phyloP scores from a whole-genome alignment of 2,888 invertebrate species.

The Caprella mutica region DNA sequence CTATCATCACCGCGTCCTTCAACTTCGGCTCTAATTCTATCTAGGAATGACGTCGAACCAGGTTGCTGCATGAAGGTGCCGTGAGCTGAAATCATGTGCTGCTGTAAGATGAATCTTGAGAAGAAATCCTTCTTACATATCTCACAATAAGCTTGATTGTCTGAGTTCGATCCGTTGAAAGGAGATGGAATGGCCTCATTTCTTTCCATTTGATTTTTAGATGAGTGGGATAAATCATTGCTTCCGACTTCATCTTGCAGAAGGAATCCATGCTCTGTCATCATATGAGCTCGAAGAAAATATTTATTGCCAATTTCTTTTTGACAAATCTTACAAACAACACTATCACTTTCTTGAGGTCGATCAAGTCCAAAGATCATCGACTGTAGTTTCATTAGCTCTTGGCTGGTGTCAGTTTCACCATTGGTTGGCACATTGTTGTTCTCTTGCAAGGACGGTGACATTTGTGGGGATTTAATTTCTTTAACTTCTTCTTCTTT shows the following conservation, averaged over 20 bases:
- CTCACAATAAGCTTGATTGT: constrained; percentile 41
- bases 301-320: constrained; percentile 60
- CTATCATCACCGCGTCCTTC: constrained; percentile 28
- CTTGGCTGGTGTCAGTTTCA: constrained; percentile 55
- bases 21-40: constrained; percentile 27
- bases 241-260: constrained; percentile 42
- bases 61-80: constrained; percentile 41
- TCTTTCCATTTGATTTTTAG: constrained; percentile 19
- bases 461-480: too few relatives aligned
- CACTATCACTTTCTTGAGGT: constrained; percentile 35
- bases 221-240: constrained; percentile 16
- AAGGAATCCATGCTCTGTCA: constrained; percentile 53
- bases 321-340: constrained; percentile 54
- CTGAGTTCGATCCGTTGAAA: constrained; percentile 35
- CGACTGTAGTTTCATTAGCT: constrained; percentile 73
- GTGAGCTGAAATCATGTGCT: constrained; percentile 58
- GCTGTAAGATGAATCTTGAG: constrained; percentile 53
- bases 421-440: constrained; percentile 15
- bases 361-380: constrained; percentile 79
- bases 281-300: constrained; percentile 56
- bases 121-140: constrained; percentile 53
- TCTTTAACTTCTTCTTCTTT: too few relatives aligned
- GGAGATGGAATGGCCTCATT: constrained; percentile 23
- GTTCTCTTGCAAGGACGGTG: background rate
- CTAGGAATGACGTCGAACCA: constrained; percentile 30